Base-by-base conservation (phyloP, 2,797 vertebrate species). In the Sebastes diploproa region DNA sequence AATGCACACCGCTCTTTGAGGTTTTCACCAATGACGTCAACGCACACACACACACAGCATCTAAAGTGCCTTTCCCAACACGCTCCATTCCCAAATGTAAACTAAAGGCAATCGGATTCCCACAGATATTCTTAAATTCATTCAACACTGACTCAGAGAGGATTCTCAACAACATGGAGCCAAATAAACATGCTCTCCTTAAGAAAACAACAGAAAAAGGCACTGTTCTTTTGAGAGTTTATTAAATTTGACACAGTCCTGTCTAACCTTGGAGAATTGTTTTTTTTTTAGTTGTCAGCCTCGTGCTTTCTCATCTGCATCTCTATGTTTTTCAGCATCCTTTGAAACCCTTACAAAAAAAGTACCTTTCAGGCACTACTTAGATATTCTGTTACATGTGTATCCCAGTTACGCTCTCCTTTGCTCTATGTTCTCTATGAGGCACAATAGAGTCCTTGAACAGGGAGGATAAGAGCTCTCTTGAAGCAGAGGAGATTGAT, bases 21-120 rank as follows among this genome's bases (percentile, higher is more conserved):
- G 78, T 87, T 90, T 90, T 86, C 81, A 89, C 82, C 83, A 83
- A 80, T 88, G 89, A 89, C 85, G 78, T 90, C 88, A 87, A 18
- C 1, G 2, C 78, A 63, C 60, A 61, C 76, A 84, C 67, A 56
- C 63, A 77, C 62, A 75, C 50, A 73, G 70, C 73, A 83, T 79
- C 74, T 72, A 67, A 80, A 79, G 72, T 38, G 65, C 76, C 50
- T 82, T 80, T 67, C 73, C 38, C 73, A 74, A 85, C 81, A 81
- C 61, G 55, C 38, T 69, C 38, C 4, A n/a, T 54, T 75, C 67
- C 32, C 71, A 59, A 67, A 60, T 80, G 60, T 52, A 82, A 79
- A 87, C 29, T 65, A 46, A 78, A 85, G 30, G 54, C 64, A 72
- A 79, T 63, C 79, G 62, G 75, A 89, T 76, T 72, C 56, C 42